phyloP scores from a whole-genome alignment of 2,888 invertebrate species.

The Aricia artaxerxes region DNA sequence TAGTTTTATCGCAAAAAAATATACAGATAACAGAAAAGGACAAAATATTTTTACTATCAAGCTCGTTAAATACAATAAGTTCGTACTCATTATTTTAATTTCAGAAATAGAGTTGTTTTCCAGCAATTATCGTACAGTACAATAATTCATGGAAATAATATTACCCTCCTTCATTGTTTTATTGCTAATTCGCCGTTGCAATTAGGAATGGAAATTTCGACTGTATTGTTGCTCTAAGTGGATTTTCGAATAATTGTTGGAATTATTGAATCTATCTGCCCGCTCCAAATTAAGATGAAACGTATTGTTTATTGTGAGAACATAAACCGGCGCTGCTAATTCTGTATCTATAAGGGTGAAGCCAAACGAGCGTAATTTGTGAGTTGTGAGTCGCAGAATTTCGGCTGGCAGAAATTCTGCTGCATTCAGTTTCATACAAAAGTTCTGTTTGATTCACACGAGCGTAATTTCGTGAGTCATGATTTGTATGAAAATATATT shows the following conservation, averaged over 20 bases:
- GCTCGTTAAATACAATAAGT: background rate
- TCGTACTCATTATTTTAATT: background rate
- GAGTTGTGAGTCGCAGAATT: too few species aligned
- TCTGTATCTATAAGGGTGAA: background rate
- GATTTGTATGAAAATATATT: too few species aligned
- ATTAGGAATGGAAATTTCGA: constrained; percentile 27
- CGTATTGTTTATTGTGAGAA: background rate
- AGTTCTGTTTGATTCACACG: too few species aligned
- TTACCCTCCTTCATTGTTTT: constrained; percentile 22
- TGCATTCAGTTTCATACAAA: too few species aligned
- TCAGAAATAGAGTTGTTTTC: background rate
- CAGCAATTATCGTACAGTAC: background rate
- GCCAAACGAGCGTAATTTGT: too few species aligned
- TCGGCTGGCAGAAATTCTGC: too few species aligned
- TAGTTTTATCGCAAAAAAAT: too few species aligned
- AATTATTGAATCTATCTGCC: constrained; percentile 24
- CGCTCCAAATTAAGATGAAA: background rate
- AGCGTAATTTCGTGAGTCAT: too few species aligned
- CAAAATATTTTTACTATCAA: too few species aligned
- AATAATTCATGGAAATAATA: background rate
- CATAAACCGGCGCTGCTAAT: background rate
- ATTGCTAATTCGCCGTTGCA: constrained; percentile 24
- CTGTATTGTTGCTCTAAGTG: constrained; percentile 18
- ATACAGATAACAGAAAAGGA: too few species aligned
- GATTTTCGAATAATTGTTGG: constrained; percentile 22